phyloP scores from a whole-genome alignment of 2,113 vertebrate genomes.

The Oplegnathus fasciatus region DNA sequence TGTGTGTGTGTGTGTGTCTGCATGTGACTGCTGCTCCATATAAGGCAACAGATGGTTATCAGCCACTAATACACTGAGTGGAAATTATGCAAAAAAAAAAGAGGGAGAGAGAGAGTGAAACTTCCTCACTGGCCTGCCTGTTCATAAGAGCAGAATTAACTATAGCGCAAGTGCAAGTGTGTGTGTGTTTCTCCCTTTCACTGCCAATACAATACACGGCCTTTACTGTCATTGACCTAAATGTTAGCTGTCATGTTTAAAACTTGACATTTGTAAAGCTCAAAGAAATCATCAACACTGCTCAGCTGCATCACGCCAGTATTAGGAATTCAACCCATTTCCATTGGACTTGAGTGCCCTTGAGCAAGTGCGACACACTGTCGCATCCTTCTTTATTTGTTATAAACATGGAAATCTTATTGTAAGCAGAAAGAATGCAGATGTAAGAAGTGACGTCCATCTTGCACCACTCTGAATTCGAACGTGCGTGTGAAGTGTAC shows the following conservation, averaged over 20 bases:
- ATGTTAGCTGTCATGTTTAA: neutral
- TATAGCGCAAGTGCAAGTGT: neutral
- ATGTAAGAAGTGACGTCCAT: neutral
- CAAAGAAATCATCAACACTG: neutral
- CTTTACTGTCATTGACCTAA: neutral
- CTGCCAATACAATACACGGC: neutral
- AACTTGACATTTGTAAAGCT: neutral
- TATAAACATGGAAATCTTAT: neutral
- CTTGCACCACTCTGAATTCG: neutral
- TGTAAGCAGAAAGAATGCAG: neutral
- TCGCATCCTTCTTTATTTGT: neutral
- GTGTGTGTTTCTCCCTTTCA: constrained; percentile 12
- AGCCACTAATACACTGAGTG: constrained; percentile 46
- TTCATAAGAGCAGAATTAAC: neutral
- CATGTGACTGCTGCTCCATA: constrained; percentile 62
- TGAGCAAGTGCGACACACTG: neutral
- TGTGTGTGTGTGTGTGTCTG: constrained; percentile 1
- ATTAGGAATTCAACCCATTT: neutral
- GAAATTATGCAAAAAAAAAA: constrained; percentile 75
- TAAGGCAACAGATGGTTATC: constrained; percentile 66
- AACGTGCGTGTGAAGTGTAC: neutral
- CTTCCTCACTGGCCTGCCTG: constrained; percentile 63
- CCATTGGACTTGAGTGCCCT: neutral
- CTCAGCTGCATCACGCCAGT: neutral
- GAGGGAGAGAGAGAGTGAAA: constrained; percentile 40